A percentile compares a stretch with the other conserved stretches of the same genome.
Conservation (phyloP, 1,140 invertebrate genomes). For the Caenorhabditis latens region DNA sequence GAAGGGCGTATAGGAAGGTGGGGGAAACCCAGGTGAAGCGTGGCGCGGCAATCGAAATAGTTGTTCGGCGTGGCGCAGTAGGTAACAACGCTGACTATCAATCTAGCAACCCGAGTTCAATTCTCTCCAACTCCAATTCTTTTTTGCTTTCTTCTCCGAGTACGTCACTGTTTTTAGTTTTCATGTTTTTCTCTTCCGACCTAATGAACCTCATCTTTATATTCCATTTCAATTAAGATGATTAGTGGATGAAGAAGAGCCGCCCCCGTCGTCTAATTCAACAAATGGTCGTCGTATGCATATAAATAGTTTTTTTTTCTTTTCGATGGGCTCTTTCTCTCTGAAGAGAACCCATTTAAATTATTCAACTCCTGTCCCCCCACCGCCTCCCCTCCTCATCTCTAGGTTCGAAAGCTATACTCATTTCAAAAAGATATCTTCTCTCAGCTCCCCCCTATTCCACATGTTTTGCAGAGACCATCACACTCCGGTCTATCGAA, state of each 20-base stretch:
- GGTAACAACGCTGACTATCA: too few relatives aligned
- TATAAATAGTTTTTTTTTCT: background rate
- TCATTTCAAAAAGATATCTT: background rate
- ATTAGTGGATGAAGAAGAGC: background rate
- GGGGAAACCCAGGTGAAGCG: too few relatives aligned
- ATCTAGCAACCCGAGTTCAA: too few relatives aligned
- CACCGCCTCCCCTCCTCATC: background rate
- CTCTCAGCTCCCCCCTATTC: background rate
- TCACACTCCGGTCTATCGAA: conserved; percentile 25
- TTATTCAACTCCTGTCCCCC: background rate
- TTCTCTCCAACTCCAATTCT: background rate
- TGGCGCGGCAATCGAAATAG: too few relatives aligned
- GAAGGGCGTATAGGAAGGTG: too few relatives aligned
- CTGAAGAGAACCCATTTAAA: background rate
- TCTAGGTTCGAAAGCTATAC: too few relatives aligned
- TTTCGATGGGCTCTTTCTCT: too few relatives aligned
- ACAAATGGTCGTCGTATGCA: background rate
- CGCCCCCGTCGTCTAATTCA: background rate
- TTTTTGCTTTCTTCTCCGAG: too few relatives aligned
- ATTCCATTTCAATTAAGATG: background rate
- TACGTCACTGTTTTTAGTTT: background rate
- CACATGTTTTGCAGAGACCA: conserved; percentile 32
- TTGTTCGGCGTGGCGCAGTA: too few relatives aligned
- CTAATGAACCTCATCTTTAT: conserved; percentile 5
- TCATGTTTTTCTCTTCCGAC: background rate